Conservation (phyloP, 2,888 invertebrate species). For the Thysanoteuthis rhombus region DNA sequence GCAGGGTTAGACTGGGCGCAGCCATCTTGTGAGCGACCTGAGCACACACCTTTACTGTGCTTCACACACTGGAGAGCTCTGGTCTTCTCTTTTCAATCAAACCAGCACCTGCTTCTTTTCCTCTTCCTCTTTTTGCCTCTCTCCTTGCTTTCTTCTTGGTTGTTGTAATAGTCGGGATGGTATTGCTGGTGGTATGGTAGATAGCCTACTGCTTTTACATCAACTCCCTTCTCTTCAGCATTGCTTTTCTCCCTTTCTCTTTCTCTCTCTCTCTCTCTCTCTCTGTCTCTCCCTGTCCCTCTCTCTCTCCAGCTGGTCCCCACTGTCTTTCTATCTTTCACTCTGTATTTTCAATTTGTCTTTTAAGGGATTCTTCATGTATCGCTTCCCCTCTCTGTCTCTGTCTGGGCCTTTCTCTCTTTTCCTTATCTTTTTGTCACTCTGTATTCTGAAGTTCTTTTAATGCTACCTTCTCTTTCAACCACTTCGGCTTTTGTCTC, state of each 20-base stretch:
- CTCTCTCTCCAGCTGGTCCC: no score
- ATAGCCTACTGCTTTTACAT: background rate
- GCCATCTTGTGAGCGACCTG: slow-evolving; percentile 16
- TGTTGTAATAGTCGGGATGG: background rate
- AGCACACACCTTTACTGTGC: slow-evolving; percentile 15
- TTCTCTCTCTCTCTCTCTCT: background rate
- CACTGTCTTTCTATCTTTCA: no score
- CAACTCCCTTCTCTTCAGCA: no score
- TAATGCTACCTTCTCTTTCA: background rate
- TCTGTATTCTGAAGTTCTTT: background rate
- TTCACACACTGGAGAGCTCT: background rate
- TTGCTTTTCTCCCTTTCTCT: background rate
- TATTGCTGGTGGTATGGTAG: background rate
- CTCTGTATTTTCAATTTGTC: background rate
- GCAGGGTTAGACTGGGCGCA: slow-evolving; percentile 29
- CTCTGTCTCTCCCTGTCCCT: background rate
- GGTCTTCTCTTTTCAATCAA: background rate
- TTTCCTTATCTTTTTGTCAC: no score
- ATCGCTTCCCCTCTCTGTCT: background rate
- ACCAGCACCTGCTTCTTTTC: background rate
- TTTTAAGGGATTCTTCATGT: background rate
- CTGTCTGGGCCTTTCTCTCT: no score
- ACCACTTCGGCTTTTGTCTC: background rate
- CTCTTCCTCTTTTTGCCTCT: background rate
- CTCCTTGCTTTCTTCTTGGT: no score